These are phyloP conservation scores for Diceros bicornis DNA, from an alignment of 2,797 vertebrate species.

Conservation along the genomic window DNA sequence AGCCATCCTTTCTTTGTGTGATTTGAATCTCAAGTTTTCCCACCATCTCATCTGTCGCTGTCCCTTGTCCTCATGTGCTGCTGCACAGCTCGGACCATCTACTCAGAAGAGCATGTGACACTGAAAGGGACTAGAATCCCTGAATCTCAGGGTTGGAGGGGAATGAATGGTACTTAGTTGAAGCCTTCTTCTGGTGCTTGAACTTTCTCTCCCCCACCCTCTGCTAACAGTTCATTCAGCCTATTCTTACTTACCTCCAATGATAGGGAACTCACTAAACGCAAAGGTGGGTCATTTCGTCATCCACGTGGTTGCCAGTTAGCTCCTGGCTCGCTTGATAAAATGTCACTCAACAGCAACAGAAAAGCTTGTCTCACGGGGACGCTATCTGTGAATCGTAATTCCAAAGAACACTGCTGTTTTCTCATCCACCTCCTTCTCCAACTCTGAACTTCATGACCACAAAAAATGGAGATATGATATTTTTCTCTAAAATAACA, in stretches of 20 bases:
- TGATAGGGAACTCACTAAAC: neutral
- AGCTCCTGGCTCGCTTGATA: neutral
- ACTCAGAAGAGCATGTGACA: neutral
- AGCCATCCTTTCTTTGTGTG: neutral
- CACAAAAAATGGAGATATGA: constrained; percentile 3
- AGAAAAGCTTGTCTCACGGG: neutral
- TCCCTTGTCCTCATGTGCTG: neutral
- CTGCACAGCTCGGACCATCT: neutral
- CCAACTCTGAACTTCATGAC: constrained; percentile 46
- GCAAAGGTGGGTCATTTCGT: neutral
- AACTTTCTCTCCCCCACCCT: neutral
- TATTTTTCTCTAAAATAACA: constrained; percentile 69
- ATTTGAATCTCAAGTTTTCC: neutral
- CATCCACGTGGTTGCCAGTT: neutral
- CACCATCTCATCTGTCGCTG: neutral
- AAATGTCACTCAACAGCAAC: neutral
- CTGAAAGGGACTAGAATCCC: neutral
- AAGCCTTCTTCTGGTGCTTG: neutral
- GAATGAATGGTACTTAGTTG: neutral
- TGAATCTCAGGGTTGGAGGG: neutral
- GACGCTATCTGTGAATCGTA: neutral
- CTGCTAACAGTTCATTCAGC: neutral
- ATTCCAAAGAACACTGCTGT: constrained; percentile 24
- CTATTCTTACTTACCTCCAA: neutral
- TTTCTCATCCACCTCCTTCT: neutral